These are phyloP conservation scores for Oriolus oriolus DNA, from an alignment of 2,113 vertebrate species.

Conservation along the genomic window DNA sequence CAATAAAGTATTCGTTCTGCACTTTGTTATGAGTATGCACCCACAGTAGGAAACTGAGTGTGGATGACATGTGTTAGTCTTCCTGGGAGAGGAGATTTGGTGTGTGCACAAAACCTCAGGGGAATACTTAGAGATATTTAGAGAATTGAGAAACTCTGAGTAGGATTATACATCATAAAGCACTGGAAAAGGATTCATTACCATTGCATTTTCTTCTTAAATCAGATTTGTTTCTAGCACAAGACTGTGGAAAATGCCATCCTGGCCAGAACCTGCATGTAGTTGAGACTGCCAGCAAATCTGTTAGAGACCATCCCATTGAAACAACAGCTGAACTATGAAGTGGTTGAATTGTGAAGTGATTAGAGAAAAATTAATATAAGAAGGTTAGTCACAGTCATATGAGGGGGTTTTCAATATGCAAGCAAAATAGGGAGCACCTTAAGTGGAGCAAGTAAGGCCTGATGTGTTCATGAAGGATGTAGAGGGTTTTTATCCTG, in stretches of 20 bases:
- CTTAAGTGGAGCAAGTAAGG: background rate
- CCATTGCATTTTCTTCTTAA: background rate
- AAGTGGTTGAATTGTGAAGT: background rate
- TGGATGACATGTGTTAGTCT: background rate
- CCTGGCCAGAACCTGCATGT: background rate
- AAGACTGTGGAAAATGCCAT: background rate
- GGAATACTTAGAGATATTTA: background rate
- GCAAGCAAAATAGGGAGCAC: background rate
- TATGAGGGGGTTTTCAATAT: background rate
- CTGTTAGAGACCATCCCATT: background rate
- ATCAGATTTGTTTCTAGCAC: background rate
- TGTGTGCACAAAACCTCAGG: background rate
- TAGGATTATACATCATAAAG: background rate
- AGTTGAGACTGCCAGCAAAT: background rate
- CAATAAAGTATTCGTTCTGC: background rate
- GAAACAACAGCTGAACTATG: conserved; percentile 9
- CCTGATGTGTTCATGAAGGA: background rate
- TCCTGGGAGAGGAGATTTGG: background rate
- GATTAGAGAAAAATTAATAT: background rate
- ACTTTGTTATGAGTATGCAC: background rate
- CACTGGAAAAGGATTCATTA: background rate
- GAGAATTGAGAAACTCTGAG: background rate
- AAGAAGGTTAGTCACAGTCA: background rate
- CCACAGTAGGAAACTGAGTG: background rate
- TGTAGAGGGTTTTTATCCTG: background rate